These are phyloP conservation scores for Peromyscus polionotus DNA, from an alignment of 2,113 vertebrate species.

Conservation along the genomic window DNA sequence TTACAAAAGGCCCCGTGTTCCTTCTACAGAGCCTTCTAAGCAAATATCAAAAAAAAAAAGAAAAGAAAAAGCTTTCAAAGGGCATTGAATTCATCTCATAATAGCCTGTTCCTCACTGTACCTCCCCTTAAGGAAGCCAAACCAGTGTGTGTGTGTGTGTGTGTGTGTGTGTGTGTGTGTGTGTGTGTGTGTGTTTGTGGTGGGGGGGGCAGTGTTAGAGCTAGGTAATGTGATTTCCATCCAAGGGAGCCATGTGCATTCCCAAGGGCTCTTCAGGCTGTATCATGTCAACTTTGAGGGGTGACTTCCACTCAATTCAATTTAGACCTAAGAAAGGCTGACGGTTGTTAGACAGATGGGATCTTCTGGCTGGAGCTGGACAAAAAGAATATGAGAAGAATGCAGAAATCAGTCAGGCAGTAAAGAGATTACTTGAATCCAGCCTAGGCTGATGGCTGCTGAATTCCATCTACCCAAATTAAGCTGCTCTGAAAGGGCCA, in stretches of 20 bases:
- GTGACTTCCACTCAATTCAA: neutral
- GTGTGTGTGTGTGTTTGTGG: no score
- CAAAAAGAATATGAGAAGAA: conserved; percentile 65
- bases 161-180: no score
- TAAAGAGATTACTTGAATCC: conserved; percentile 67
- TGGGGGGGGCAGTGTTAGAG: neutral
- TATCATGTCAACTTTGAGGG: neutral
- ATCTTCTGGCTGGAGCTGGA: conserved; percentile 38
- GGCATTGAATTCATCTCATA: conserved; percentile 45
- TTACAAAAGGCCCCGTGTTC: conserved; percentile 67
- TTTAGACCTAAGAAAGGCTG: conserved; percentile 26
- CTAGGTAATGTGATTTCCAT: neutral
- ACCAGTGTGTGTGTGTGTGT: neutral
- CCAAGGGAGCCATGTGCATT: neutral
- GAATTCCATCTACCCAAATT: conserved; percentile 71
- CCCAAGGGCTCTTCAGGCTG: conserved; percentile 12
- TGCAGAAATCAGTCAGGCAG: conserved; percentile 65
- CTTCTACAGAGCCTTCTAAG: conserved; percentile 56
- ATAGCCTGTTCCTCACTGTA: neutral
- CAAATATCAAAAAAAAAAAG: conserved; percentile 47
- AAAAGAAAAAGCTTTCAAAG: neutral
- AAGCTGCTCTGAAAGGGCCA: conserved; percentile 57
- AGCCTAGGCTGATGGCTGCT: conserved; percentile 4
- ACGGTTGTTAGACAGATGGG: conserved; percentile 27
- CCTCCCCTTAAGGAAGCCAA: conserved; percentile 7